Evolutionary conservation across 1,140 invertebrate genomes (phyloP), one percentile per base, ranked within the genome.

Genomic region (Meteorus sp.): DNA sequence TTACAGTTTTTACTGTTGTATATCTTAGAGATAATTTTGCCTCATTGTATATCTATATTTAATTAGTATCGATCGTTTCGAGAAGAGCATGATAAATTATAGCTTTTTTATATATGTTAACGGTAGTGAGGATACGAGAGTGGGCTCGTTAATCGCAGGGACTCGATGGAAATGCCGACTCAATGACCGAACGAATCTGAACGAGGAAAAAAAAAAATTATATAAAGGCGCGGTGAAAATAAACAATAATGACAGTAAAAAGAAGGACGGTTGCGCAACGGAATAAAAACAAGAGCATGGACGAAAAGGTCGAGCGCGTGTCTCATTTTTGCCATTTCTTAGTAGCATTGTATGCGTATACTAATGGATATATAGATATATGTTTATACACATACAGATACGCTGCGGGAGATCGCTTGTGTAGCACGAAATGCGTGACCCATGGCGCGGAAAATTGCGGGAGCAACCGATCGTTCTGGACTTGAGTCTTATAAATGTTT

Each of bases 391-490:
- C n/a, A n/a, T n/a, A n/a, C n/a, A n/a, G n/a, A n/a, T n/a, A n/a
- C n/a, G n/a, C n/a, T n/a, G n/a, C n/a, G n/a, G 39, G 20, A 43
- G 20, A 43, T 43, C 39, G 20, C 39, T 20, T 31, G 35, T 59
- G 29, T 56, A 44, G 23, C 60, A 58, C 52, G 31, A 19, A 56
- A 59, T 54, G 48, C 57, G 52, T 48, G 56, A 29, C 54, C 64
- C 64, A 69, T 69, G 67, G 62, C 31, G 60, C 51, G 67, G 65
- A 72, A 72, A 72, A 72, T 72, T 72, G 66, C 62, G 43, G n/a
- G 52, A 63, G 29, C 20, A 23, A 6, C 9, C 27, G 23, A n/a
- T 15, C 17, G 15, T n/a, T n/a, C n/a, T n/a, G n/a, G n/a, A n/a
- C n/a, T n/a, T n/a, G n/a, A n/a, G n/a, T n/a, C n/a, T n/a, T 1